Conservation (phyloP, 2,888 invertebrate species). For the Acrocera orbiculus region DNA sequence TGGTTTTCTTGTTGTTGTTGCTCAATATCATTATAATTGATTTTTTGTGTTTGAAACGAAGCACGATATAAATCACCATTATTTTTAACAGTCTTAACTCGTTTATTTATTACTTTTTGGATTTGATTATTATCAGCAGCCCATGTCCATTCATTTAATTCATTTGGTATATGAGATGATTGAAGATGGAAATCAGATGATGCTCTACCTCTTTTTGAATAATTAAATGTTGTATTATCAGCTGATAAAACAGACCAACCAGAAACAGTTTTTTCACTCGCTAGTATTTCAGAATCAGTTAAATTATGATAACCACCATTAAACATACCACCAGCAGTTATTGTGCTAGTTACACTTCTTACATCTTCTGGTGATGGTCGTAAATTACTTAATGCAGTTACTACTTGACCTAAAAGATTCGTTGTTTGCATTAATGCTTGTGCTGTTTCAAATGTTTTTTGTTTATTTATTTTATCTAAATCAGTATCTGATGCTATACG, state of each 20-base stretch:
- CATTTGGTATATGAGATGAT: conserved; percentile 15
- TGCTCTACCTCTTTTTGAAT: conserved; percentile 35
- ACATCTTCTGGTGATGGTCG: conserved; percentile 32
- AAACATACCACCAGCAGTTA: conserved; percentile 18
- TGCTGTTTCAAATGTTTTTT: conserved; percentile 45
- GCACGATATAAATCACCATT: conserved; percentile 17
- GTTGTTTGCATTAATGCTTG: conserved; percentile 56
- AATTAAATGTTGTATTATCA: conserved; percentile 30
- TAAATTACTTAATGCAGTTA: conserved; percentile 53
- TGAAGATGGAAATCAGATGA: conserved; percentile 37
- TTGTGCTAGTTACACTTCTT: conserved; percentile 12
- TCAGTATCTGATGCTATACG: conserved; percentile 65
- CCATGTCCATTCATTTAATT: conserved; percentile 30
- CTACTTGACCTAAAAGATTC: conserved; percentile 57
- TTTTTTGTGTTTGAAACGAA: conserved; percentile 17
- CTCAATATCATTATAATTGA: conserved; percentile 1
- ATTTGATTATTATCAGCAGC: conserved; percentile 31
- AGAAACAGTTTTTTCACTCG: conserved; percentile 45
- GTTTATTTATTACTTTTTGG: conserved; percentile 27
- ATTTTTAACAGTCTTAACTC: conserved; percentile 19
- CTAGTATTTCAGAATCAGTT: conserved; percentile 53
- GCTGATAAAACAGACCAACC: conserved; percentile 36
- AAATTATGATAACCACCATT: conserved; percentile 48
- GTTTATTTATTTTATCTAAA: conserved; percentile 57
- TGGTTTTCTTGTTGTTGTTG: conserved; percentile 6